Conservation (phyloP, 2,797 vertebrate genomes). For the Gymnothorax javanicus region DNA sequence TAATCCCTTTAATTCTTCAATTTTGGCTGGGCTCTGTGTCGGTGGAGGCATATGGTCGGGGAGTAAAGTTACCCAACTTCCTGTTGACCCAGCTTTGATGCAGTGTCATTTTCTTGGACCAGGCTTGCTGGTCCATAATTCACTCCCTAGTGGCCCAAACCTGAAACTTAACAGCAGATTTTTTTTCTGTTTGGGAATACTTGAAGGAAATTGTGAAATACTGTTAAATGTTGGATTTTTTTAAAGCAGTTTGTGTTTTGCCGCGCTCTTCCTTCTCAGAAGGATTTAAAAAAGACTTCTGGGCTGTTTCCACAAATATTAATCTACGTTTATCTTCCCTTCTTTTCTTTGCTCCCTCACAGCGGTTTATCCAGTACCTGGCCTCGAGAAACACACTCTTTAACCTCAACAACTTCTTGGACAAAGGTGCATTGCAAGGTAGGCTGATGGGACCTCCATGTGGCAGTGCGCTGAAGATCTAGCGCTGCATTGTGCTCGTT, state of each 20-base stretch:
- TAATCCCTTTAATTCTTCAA: background rate
- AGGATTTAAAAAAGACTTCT: background rate
- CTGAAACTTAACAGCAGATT: background rate
- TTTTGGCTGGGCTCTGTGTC: background rate
- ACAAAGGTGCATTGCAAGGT: constrained; percentile 96
- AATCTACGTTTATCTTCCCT: background rate
- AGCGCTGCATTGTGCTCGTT: background rate
- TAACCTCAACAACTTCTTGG: constrained; percentile 97
- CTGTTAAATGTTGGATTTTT: background rate
- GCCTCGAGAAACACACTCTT: constrained; percentile 94
- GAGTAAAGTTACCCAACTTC: background rate
- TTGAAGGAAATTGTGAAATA: background rate
- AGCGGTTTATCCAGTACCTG: constrained; percentile 97
- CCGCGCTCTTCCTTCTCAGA: background rate
- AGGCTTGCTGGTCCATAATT: background rate
- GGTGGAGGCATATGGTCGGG: background rate
- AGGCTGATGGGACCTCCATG: constrained; percentile 57
- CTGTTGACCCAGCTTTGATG: background rate
- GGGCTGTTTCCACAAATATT: background rate
- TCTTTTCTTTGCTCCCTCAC: constrained; percentile 44
- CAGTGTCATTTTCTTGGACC: background rate
- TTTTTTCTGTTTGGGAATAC: background rate
- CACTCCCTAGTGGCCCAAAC: background rate
- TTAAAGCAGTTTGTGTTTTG: background rate
- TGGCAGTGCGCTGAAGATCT: background rate